A percentile compares a stretch with the other conserved stretches of the same genome.
Evolutionary conservation across 2,888 invertebrate species (phyloP).

Genomic region (Oxycera nigricornis): DNA sequence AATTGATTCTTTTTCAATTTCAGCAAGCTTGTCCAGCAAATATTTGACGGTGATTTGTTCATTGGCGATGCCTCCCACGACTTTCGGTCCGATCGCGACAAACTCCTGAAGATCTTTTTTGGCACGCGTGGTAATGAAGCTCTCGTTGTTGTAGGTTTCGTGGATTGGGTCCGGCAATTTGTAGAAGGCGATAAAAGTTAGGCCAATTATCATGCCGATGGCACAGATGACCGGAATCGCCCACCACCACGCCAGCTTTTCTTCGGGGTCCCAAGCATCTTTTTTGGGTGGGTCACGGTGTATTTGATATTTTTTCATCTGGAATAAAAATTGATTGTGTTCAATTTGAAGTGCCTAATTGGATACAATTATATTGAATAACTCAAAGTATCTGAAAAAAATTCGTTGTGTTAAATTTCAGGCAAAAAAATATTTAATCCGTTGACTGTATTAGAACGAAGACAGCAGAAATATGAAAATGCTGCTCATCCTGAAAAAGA

Average conservation of each 20-base stretch:
- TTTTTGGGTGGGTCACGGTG: not conserved
- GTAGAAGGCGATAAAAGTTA: conserved; percentile 26
- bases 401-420: too few species aligned
- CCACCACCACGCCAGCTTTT: conserved; percentile 29
- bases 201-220: not conserved
- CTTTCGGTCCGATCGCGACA: conserved; percentile 72
- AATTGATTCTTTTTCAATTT: conserved; percentile 52
- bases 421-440: too few species aligned
- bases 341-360: not conserved
- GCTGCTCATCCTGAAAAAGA: too few species aligned
- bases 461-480: too few species aligned
- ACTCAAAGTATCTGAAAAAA: too few species aligned
- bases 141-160: not conserved
- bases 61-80: conserved; percentile 76
- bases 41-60: conserved; percentile 69
- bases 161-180: conserved; percentile 19
- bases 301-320: not conserved
- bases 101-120: conserved; percentile 68
- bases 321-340: not conserved
- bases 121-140: conserved; percentile 69
- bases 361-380: too few species aligned
- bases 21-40: conserved; percentile 53
- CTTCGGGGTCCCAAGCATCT: not conserved
- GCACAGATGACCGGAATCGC: not conserved
- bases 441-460: too few species aligned